Evolutionary conservation across 2,888 invertebrate genomes (phyloP).

Genomic region (Scaptomyza tumidula): DNA sequence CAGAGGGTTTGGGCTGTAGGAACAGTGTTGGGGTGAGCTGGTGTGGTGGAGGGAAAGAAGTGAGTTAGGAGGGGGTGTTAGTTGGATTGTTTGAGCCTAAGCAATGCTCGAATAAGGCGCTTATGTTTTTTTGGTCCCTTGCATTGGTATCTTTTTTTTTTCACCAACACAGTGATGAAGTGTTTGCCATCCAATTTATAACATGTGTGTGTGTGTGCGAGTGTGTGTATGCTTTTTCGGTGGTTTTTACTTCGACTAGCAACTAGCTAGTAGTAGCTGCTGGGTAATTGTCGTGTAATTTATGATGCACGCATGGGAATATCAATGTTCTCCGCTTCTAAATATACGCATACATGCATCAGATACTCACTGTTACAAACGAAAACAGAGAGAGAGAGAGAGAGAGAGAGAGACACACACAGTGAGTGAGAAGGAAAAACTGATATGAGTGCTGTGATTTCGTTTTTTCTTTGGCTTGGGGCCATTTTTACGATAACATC

Average conservation of each 20-base stretch:
- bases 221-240: constrained; percentile 26
- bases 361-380: not conserved
- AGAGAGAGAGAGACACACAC: not conserved
- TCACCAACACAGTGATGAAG: constrained; percentile 61
- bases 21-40: no score
- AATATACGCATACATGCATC: constrained; percentile 44
- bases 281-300: constrained; percentile 77
- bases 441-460: no score
- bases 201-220: constrained; percentile 25
- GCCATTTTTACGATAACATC: constrained; percentile 27
- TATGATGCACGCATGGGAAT: constrained; percentile 77
- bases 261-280: constrained; percentile 40
- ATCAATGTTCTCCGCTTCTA: constrained; percentile 68
- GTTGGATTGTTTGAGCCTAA: constrained; percentile 7
- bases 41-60: not conserved
- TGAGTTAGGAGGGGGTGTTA: not conserved
- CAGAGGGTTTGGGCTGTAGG: not conserved
- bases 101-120: not conserved
- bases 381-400: not conserved
- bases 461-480: not conserved
- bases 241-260: constrained; percentile 33
- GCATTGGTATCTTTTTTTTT: constrained; percentile 27
- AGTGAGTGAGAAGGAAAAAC: not conserved
- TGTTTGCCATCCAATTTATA: constrained; percentile 64
- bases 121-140: constrained; percentile 1